Percentiles rank a stretch among this genome's conserved stretches.
phyloP scores from a whole-genome alignment of 2,113 vertebrate species.

The Xenopus borealis region DNA sequence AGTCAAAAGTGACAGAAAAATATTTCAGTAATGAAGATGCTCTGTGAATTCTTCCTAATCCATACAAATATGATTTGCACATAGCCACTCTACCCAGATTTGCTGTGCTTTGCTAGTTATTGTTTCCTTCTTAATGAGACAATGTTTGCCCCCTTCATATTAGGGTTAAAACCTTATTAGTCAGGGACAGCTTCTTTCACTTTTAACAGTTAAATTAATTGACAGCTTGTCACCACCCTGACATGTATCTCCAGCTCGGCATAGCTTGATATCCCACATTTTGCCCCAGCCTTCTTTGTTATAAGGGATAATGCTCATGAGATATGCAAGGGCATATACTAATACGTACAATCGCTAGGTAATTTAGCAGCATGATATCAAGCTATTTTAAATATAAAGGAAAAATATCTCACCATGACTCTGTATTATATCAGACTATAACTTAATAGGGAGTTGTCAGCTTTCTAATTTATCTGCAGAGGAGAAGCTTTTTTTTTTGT shows the following conservation, averaged over 20 bases:
- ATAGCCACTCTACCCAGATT: too few species aligned
- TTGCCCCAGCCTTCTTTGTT: not conserved
- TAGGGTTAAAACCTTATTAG: conserved; percentile 8
- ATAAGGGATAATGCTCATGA: not conserved
- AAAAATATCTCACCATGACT: too few species aligned
- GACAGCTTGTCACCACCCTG: conserved; percentile 24
- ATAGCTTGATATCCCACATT: not conserved
- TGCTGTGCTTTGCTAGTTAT: not conserved
- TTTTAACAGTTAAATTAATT: not conserved
- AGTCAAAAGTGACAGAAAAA: conserved; percentile 18
- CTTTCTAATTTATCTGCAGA: too few species aligned
- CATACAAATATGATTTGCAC: too few species aligned
- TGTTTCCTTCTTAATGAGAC: conserved; percentile 9
- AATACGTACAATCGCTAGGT: not conserved
- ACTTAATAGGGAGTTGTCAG: too few species aligned
- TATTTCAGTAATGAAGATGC: conserved; percentile 1
- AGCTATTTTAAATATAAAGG: too few species aligned
- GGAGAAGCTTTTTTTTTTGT: too few species aligned
- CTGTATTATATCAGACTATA: too few species aligned
- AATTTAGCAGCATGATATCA: not conserved
- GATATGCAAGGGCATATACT: not conserved
- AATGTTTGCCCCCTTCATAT: conserved; percentile 13
- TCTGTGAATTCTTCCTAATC: too few species aligned
- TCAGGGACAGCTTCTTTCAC: conserved; percentile 14
- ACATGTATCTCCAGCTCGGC: conserved; percentile 1